A percentile compares a stretch with the other conserved stretches of the same genome.
Evolutionary conservation across 1,140 invertebrate species (phyloP).

Genomic region (Aphaenogaster rudis): DNA sequence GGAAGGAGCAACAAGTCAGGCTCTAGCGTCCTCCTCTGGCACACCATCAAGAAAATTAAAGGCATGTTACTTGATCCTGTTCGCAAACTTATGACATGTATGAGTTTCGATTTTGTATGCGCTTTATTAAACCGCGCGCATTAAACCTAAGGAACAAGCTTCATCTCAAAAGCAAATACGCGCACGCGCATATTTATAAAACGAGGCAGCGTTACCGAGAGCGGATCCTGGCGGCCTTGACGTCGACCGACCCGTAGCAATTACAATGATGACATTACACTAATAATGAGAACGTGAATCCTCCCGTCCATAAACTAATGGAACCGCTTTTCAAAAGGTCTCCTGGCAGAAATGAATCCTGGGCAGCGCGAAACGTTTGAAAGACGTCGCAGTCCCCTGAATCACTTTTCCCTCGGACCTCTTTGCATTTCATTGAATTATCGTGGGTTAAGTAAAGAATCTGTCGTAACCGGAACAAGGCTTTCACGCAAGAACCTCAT

Average conservation of each 20-base stretch:
- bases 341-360: background rate
- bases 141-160: constrained; percentile 48
- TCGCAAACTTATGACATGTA: constrained; percentile 51
- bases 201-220: constrained; percentile 11
- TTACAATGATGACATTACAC: constrained; percentile 31
- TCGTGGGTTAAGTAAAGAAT: background rate
- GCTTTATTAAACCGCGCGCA: constrained; percentile 52
- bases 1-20: constrained; percentile 17
- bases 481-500: constrained; percentile 18
- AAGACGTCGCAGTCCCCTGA: background rate
- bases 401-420: background rate
- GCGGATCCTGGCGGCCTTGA: constrained; percentile 36
- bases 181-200: background rate
- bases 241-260: constrained; percentile 24
- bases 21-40: background rate
- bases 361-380: background rate
- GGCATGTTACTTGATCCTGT: constrained; percentile 53
- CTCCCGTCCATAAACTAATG: background rate
- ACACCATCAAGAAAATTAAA: constrained; percentile 50
- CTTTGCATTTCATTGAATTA: background rate
- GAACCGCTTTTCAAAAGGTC: background rate
- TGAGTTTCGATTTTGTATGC: constrained; percentile 38
- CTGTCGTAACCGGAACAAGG: constrained; percentile 14
- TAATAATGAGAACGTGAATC: constrained; percentile 37
- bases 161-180: constrained; percentile 50